These are phyloP conservation scores for Luffia ferchaultella DNA, from an alignment of 2,888 invertebrate species.

Conservation along the genomic window DNA sequence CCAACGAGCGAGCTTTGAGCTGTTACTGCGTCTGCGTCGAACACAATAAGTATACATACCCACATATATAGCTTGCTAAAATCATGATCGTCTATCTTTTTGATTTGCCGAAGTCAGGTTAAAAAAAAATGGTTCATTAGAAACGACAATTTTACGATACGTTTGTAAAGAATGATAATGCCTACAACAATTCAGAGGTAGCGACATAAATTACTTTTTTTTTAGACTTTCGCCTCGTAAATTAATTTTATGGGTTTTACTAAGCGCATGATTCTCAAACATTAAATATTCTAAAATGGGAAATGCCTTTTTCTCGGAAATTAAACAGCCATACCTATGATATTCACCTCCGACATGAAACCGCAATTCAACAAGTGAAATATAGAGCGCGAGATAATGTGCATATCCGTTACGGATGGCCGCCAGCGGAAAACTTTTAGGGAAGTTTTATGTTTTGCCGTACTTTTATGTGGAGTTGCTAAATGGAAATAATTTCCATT, in stretches of 20 bases:
- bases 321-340: slow-evolving; percentile 32
- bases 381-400: slow-evolving; percentile 18
- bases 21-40: too few species aligned
- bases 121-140: too few species aligned
- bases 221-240: too few species aligned
- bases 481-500: slow-evolving; percentile 5
- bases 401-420: background rate
- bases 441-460: background rate
- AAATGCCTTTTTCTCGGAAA: slow-evolving; percentile 50
- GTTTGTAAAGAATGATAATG: too few species aligned
- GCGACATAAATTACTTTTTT: too few species aligned
- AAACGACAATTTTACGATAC: too few species aligned
- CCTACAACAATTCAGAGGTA: too few species aligned
- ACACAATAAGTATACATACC: too few species aligned
- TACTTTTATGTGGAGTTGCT: background rate
- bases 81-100: too few species aligned
- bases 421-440: background rate
- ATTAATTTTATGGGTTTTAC: slow-evolving; percentile 62
- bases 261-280: slow-evolving; percentile 62
- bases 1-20: too few species aligned
- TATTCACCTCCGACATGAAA: slow-evolving; percentile 37
- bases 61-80: too few species aligned
- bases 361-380: slow-evolving; percentile 43
- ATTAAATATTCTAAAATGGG: slow-evolving; percentile 61
- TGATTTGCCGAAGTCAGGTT: too few species aligned